Evolutionary conservation across 2,113 vertebrate species (phyloP), one percentile per base, ranked within the genome.

Genomic region (Shinisaurus crocodilurus): DNA sequence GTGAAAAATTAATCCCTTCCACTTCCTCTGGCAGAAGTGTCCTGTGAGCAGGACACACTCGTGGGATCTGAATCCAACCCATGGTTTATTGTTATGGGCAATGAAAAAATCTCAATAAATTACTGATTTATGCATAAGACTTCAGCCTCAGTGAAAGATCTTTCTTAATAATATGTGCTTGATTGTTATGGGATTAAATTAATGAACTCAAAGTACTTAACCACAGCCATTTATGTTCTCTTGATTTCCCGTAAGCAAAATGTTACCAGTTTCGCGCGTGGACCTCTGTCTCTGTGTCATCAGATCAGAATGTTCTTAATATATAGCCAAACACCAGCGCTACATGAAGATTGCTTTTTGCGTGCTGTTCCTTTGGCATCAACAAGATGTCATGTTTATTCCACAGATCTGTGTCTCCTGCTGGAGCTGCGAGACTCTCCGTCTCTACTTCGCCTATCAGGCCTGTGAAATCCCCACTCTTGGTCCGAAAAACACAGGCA

Each of bases 381-480:
- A 86, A 12, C 67, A 43, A 87, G 83, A 37, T 88, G 25, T 32
- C 76, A 5, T 0, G 6, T 89, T 88, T 92, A 75, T 91, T 87
- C 18, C 91, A 65, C 90, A 99, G 99, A 90, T 96, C 99, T 0
- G 98, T 99, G 57, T 99, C 99, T 87, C 99, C 99, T 2, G 98
- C 99, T 63, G 96, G 97, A 88, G 98, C 98, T 54, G 95, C 32
- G 4, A 98, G 98, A 95, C 94, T 98, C 89, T 86, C 83, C 25
- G 89, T 90, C 63, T 99, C 98, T 82, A 97, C 98, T 0, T 97
- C 98, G 6, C 98, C 99, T 81, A 98, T 99, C 93, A 98, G 98
- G 97, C 98, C 99, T 5, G 98, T 99, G 54, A 99, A 97, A 95
- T 99, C 99, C 54, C 99, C 99, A 0, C 16, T 98, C 76, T 97